Conservation (phyloP, 37 sponge, comb jelly and placozoan genomes). For the Aphrocallistes beatrix region DNA sequence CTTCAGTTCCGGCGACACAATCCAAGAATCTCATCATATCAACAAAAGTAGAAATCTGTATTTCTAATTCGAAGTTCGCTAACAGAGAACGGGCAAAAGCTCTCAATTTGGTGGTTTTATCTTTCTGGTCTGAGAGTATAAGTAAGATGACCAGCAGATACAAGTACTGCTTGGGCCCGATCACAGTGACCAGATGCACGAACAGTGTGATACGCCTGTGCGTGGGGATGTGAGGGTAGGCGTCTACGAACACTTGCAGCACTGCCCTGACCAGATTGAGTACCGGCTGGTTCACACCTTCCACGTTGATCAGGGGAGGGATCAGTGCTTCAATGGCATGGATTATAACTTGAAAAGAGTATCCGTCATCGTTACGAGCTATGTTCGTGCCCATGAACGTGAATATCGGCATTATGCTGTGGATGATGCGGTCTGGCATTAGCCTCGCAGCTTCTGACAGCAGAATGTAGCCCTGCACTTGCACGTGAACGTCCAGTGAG, state of each 20-base stretch:
- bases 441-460: neutral
- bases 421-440: slow-evolving; percentile 51
- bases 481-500: neutral
- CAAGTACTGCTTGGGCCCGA: slow-evolving; percentile 48
- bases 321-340: slow-evolving; percentile 66
- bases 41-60: neutral
- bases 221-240: slow-evolving; percentile 79
- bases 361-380: slow-evolving; percentile 65
- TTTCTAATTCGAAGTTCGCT: neutral
- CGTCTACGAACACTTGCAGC: slow-evolving; percentile 81
- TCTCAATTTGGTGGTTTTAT: neutral
- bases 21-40: neutral
- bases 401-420: slow-evolving; percentile 93
- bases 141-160: slow-evolving; percentile 44
- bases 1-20: neutral
- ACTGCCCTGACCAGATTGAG: slow-evolving; percentile 40
- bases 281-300: neutral
- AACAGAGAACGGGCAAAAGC: neutral
- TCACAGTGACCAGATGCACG: slow-evolving; percentile 49
- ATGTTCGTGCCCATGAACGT: slow-evolving; percentile 92
- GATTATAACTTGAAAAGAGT: slow-evolving; percentile 72
- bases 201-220: slow-evolving; percentile 71
- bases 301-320: slow-evolving; percentile 59
- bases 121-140: neutral
- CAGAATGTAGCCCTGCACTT: neutral